Conservation (phyloP, 1,140 invertebrate species). For the Laupala kohalensis region DNA sequence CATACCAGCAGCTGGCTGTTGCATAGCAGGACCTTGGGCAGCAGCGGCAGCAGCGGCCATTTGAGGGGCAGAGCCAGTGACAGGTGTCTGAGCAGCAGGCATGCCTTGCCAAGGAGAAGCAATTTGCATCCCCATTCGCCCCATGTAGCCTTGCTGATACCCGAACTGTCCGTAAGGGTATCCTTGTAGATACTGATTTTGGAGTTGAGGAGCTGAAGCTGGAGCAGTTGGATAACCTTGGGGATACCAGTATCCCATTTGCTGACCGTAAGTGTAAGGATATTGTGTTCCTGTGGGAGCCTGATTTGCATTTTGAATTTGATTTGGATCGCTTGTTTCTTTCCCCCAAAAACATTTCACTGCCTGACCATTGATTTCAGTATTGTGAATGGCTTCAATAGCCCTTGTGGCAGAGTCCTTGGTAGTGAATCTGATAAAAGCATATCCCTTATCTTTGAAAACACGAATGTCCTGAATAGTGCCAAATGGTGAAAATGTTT, state of each 20-base stretch:
- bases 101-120: slow-evolving; percentile 29
- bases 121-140: slow-evolving; percentile 29
- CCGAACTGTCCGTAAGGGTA: slow-evolving; percentile 34
- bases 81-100: slow-evolving; percentile 15
- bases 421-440: slow-evolving; percentile 95
- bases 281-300: slow-evolving; percentile 40
- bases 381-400: slow-evolving; percentile 93
- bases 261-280: slow-evolving; percentile 52
- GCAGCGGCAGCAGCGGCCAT: slow-evolving; percentile 24
- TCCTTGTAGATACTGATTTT: slow-evolving; percentile 49
- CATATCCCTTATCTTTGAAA: slow-evolving; percentile 99
- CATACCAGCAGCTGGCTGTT: slow-evolving; percentile 34
- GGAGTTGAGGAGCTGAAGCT: slow-evolving; percentile 32
- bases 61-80: slow-evolving; percentile 24
- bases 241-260: slow-evolving; percentile 72
- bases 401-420: slow-evolving; percentile 95
- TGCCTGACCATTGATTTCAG: slow-evolving; percentile 87
- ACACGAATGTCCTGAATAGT: slow-evolving; percentile 93
- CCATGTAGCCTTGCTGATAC: slow-evolving; percentile 33
- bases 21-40: slow-evolving; percentile 22
- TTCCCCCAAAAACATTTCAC: slow-evolving; percentile 99
- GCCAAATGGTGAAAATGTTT: slow-evolving; percentile 87
- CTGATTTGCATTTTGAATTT: slow-evolving; percentile 28
- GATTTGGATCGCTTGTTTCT: slow-evolving; percentile 66
- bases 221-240: slow-evolving; percentile 46